Evolutionary conservation across 2,113 vertebrate species (phyloP).

Genomic region (Craseonycteris thonglongyai): DNA sequence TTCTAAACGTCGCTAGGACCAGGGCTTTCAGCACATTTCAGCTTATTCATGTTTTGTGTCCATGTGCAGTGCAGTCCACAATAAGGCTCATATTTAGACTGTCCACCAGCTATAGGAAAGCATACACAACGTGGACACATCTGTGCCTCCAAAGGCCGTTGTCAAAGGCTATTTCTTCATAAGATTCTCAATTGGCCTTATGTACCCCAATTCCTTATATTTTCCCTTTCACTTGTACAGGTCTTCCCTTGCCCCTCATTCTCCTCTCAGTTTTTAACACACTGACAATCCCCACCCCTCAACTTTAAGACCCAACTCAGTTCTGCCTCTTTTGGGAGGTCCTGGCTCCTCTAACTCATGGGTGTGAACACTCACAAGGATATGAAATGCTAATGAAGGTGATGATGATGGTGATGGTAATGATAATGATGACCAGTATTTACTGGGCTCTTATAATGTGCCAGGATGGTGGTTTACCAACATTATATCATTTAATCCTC

Average conservation of each 20-base stretch:
- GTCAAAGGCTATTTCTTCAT: background rate
- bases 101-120: background rate
- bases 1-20: background rate
- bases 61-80: background rate
- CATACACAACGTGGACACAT: fast-evolving
- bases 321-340: background rate
- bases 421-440: background rate
- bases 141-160: background rate
- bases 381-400: background rate
- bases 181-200: background rate
- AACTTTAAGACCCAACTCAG: background rate
- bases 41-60: background rate
- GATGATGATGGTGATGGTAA: background rate
- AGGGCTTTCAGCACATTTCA: background rate
- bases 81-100: background rate
- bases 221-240: background rate
- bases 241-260: background rate
- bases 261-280: background rate
- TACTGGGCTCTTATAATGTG: background rate
- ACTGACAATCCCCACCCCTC: background rate
- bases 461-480: background rate
- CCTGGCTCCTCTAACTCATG: background rate
- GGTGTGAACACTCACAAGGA: background rate
- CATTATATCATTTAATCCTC: background rate
- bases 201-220: background rate